These are phyloP conservation scores for Macrosteles quadrilineatus DNA, from an alignment of 1,140 invertebrate species.

Conservation along the genomic window DNA sequence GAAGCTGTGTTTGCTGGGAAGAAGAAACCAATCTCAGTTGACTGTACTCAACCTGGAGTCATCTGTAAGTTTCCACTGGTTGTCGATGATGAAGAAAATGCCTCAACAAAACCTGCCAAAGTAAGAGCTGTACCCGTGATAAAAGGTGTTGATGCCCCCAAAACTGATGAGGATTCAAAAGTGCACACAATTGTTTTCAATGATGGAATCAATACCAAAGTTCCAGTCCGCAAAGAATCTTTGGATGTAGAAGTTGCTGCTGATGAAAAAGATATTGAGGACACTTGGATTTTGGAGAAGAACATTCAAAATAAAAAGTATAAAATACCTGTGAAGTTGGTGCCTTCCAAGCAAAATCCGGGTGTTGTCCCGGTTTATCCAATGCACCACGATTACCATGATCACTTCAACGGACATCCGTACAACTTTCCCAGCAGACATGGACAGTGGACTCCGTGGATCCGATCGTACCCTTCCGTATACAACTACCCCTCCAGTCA, in stretches of 20 bases:
- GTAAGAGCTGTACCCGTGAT: neutral
- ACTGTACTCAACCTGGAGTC: conserved; percentile 19
- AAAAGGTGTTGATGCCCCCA: neutral
- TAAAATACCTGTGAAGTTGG: conserved; percentile 1
- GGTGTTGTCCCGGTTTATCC: neutral
- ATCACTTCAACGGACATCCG: conserved; percentile 13
- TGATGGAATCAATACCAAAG: neutral
- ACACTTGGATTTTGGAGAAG: conserved; percentile 18
- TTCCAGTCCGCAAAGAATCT: neutral
- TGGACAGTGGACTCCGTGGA: conserved; percentile 7
- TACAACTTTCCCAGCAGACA: neutral
- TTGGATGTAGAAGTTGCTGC: neutral
- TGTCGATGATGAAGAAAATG: neutral
- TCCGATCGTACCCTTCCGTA: conserved; percentile 17
- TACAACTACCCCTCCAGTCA: conserved; percentile 22
- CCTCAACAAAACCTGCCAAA: neutral
- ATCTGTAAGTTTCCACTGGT: conserved; percentile 22
- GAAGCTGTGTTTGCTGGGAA: conserved; percentile 12
- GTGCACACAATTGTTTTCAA: no score
- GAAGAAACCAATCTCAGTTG: conserved; percentile 14
- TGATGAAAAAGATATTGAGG: conserved; percentile 13
- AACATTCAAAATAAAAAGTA: conserved; percentile 1
- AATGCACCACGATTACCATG: conserved; percentile 21
- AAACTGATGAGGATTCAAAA: neutral
- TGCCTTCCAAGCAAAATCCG: neutral